Conservation (phyloP, 2,113 vertebrate species). For the Australoheros scitulus region DNA sequence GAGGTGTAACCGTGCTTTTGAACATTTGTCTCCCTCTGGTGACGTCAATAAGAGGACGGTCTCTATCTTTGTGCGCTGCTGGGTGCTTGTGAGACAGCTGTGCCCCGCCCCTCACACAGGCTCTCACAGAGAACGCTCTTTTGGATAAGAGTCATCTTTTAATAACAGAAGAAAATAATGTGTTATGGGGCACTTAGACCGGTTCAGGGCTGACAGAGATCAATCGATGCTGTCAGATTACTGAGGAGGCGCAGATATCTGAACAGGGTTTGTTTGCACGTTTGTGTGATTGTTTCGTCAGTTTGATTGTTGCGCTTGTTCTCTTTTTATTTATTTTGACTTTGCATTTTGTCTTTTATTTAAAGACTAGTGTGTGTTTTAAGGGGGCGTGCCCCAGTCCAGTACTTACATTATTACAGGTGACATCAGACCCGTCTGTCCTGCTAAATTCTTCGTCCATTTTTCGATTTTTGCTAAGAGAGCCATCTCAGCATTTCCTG, state of each 20-base stretch:
- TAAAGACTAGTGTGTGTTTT: neutral
- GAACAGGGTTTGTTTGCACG: neutral
- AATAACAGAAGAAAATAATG: neutral
- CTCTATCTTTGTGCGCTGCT: neutral
- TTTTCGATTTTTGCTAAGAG: no score
- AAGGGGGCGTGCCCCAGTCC: neutral
- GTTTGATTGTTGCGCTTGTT: neutral
- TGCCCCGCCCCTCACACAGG: neutral
- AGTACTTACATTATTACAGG: neutral
- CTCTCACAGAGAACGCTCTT: neutral
- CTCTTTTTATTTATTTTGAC: neutral
- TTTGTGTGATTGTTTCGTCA: neutral
- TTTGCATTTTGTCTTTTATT: neutral
- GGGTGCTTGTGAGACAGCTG: neutral
- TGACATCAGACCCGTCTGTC: neutral
- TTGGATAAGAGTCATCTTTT: neutral
- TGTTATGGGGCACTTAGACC: no score
- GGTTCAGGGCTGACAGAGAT: no score
- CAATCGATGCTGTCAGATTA: neutral
- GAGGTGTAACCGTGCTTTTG: neutral
- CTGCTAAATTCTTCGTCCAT: neutral
- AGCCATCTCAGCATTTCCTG: neutral
- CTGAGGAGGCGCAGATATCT: neutral
- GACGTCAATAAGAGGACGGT: neutral
- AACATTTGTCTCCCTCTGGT: no score